A percentile compares a stretch with the other conserved stretches of the same genome.
Evolutionary conservation across 2,888 invertebrate genomes (phyloP).

Genomic region (Hydroisotoma schaefferi): DNA sequence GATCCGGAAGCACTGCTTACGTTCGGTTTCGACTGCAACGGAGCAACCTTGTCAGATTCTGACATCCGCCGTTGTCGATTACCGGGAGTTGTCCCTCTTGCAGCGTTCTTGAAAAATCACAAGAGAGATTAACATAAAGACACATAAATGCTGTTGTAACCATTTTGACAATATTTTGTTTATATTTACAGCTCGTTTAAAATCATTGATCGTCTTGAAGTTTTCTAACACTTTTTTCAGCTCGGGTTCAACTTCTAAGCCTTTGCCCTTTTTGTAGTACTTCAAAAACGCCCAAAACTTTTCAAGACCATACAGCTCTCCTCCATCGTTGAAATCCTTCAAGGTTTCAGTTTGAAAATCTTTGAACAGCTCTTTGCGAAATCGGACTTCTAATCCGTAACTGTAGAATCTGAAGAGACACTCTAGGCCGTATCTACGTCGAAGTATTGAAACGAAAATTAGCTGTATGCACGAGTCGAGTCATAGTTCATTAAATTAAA

Average conservation of each 20-base stretch:
- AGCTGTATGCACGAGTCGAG: background rate
- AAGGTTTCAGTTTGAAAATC: conserved; percentile 94
- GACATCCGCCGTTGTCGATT: conserved; percentile 29
- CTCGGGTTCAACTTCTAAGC: conserved; percentile 70
- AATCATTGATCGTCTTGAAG: conserved; percentile 86
- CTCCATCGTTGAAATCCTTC: conserved; percentile 68
- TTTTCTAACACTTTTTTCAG: conserved; percentile 69
- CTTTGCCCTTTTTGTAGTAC: conserved; percentile 80
- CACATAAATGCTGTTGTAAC: no score
- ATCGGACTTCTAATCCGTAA: conserved; percentile 94
- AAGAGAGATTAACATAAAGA: background rate
- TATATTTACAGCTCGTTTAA: conserved; percentile 52
- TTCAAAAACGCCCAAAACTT: conserved; percentile 99
- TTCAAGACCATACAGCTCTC: conserved; percentile 90
- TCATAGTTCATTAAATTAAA: no score
- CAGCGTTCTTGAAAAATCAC: conserved; percentile 28
- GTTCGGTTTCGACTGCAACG: background rate
- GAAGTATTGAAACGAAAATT: conserved; percentile 33
- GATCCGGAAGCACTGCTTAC: background rate
- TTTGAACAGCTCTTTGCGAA: conserved; percentile 88
- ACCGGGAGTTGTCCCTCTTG: conserved; percentile 32
- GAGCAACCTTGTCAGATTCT: conserved; percentile 31
- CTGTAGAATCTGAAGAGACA: conserved; percentile 91
- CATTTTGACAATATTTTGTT: background rate
- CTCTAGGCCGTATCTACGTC: conserved; percentile 59